These are phyloP conservation scores for Hydraecia micacea DNA, from an alignment of 2,888 invertebrate species.

Conservation along the genomic window DNA sequence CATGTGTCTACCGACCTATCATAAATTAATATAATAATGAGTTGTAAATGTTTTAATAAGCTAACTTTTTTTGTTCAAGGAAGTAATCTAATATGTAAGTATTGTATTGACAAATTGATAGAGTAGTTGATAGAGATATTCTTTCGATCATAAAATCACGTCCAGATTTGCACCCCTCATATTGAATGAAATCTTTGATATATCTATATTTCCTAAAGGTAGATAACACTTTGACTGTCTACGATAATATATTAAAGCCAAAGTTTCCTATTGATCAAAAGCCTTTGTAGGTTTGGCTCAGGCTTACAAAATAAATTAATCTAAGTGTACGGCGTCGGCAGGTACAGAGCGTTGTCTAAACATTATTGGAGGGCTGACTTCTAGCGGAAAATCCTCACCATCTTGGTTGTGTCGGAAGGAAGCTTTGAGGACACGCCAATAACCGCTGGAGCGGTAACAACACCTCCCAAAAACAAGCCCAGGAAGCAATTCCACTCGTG, in stretches of 20 bases:
- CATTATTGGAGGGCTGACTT: constrained; percentile 75
- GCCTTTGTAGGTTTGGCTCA: constrained; percentile 15
- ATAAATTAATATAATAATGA: neutral
- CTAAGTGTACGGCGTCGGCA: constrained; percentile 28
- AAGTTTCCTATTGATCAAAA: constrained; percentile 14
- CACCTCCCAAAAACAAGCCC: constrained; percentile 78
- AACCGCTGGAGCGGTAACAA: constrained; percentile 84
- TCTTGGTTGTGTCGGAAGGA: constrained; percentile 79
- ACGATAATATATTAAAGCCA: neutral
- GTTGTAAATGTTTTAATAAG: neutral
- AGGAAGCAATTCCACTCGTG: constrained; percentile 81
- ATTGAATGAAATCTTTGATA: neutral
- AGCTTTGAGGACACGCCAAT: constrained; percentile 87
- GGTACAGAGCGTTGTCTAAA: constrained; percentile 64
- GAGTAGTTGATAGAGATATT: neutral
- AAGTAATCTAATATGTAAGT: neutral
- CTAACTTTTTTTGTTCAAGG: too few species aligned
- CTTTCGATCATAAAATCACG: neutral
- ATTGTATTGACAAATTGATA: neutral
- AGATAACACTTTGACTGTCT: neutral
- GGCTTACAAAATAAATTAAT: constrained; percentile 55
- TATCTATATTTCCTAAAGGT: neutral
- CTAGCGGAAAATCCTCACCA: constrained; percentile 77
- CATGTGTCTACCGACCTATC: neutral
- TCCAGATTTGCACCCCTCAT: neutral